Evolutionary conservation across 2,113 vertebrate species (phyloP), one percentile per base, ranked within the genome.

Genomic region (Oreochromis niloticus): DNA sequence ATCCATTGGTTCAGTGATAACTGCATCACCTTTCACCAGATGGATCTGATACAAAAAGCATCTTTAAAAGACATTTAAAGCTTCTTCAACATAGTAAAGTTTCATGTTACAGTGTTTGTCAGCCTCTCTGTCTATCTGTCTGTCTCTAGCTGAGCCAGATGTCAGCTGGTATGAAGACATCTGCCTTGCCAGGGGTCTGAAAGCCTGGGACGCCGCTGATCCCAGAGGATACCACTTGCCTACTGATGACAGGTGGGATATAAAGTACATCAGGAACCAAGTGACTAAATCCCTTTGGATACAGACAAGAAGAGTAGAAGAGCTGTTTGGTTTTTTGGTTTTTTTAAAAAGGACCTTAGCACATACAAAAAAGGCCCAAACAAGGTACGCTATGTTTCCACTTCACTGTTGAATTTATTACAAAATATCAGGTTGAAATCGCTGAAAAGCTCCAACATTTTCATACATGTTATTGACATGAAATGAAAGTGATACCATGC

Each of bases 131-230:
- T 78, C 8, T 75, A 39, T 22, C 17, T 61, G 50, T 36, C 54
- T 66, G 85, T 87, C 83, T 91, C 73, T 56, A 48, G 30, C 71
- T 85, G 68, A 91, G 84, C 61, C 94, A 95, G 94, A 93, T 93
- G 91, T 92, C 89, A 91, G 89, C 89, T 94, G 86, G 57, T 90
- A 91, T 93, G 92, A 93, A 95, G 84, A 95, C 78, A 87, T 93
- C 88, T 93, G 89, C 63, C 84, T 71, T 89, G 87, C 88, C 89
- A 93, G 89, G 84, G 75, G 83, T 88, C 88, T 90, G 82, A 93
- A 89, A 92, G 82, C 86, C 52, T 81, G 89, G 83, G 75, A 87
- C 91, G 57, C 83, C 82, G 80, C 81, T 89, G 91, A 90, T 92
- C 91, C 68, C 90, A 84, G 63, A 88, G 88, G 83, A 88, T 54